Evolutionary conservation across 2,888 invertebrate species (phyloP).

Genomic region (Rugalucina vietnamica): DNA sequence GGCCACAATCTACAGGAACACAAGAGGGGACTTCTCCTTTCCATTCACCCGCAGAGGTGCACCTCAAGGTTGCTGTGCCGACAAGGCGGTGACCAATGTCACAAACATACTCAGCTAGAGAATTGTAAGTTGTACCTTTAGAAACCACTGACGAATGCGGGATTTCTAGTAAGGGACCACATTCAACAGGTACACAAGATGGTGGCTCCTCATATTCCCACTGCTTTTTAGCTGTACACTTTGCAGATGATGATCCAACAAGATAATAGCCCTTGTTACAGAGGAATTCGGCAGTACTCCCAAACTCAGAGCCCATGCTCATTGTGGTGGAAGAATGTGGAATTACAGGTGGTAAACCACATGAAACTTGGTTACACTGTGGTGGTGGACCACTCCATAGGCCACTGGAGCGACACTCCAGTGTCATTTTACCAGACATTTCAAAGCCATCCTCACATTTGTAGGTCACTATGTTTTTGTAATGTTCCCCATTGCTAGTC

Average conservation of each 20-base stretch:
- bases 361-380: conserved; percentile 74
- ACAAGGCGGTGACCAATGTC: conserved; percentile 70
- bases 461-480: conserved; percentile 57
- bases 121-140: conserved; percentile 72
- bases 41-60: conserved; percentile 73
- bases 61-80: conserved; percentile 62
- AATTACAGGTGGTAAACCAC: conserved; percentile 69
- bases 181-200: conserved; percentile 66
- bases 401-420: conserved; percentile 77
- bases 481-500: conserved; percentile 45
- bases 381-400: conserved; percentile 79
- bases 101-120: conserved; percentile 73
- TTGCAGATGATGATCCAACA: conserved; percentile 61
- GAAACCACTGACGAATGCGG: conserved; percentile 82
- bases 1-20: conserved; percentile 72
- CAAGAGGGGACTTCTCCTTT: conserved; percentile 72
- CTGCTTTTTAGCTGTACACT: conserved; percentile 56
- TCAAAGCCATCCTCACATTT: conserved; percentile 74
- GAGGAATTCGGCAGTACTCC: conserved; percentile 61
- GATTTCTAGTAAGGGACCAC: conserved; percentile 63
- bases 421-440: conserved; percentile 69
- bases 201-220: conserved; percentile 66
- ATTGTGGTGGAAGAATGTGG: conserved; percentile 53
- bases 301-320: conserved; percentile 47
- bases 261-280: conserved; percentile 71